Evolutionary conservation across 2,113 vertebrate species (phyloP), one percentile per base, ranked within the genome.

Genomic region (Nothobranchius kuhntae): DNA sequence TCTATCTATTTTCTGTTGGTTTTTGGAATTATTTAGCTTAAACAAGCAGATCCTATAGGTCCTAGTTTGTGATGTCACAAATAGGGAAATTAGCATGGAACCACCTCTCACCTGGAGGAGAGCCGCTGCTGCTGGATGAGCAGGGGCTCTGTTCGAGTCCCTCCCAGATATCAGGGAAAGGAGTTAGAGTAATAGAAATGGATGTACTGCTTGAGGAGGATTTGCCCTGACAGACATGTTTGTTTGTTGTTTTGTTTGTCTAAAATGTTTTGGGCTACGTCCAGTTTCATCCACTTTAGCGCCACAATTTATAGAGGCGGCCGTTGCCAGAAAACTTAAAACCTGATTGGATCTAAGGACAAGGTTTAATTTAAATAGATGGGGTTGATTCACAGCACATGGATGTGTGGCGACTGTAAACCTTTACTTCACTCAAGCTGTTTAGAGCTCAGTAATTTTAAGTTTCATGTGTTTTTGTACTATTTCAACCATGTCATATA

Each of bases 251-350:
- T 80, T 83, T 61, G 86, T 88, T 87, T 87, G 71, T 81, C 66
- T 88, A 61, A 90, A 84, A 84, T 80, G 77, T 75, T 61, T 30
- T 78, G 83, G 82, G 64, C 26, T 42, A n/a, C 56, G 36, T 86
- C 85, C 67, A 87, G 82, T 82, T 85, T 89, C 73, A 87, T 86
- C 85, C 78, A 87, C 83, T 86, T 88, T 81, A 75, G 55, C 68
- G 67, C 55, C 30, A 80, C 30, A 42, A 73, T 80, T 83, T 82
- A 80, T 77, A 42, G 59, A 15, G 10, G 60, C 24, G 61, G 53
- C 65, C 30, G 74, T 3, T 53, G 45, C 38, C 14, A 2, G 13
- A 53, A 48, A 45, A 68, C 26, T 65, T 65, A 45, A 78, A 70
- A 81, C 65, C 60, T 52, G 21, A 46, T 53, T 56, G 55, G 38